Base-by-base conservation (phyloP, 2,113 vertebrate species). In the Rhineura floridana region DNA sequence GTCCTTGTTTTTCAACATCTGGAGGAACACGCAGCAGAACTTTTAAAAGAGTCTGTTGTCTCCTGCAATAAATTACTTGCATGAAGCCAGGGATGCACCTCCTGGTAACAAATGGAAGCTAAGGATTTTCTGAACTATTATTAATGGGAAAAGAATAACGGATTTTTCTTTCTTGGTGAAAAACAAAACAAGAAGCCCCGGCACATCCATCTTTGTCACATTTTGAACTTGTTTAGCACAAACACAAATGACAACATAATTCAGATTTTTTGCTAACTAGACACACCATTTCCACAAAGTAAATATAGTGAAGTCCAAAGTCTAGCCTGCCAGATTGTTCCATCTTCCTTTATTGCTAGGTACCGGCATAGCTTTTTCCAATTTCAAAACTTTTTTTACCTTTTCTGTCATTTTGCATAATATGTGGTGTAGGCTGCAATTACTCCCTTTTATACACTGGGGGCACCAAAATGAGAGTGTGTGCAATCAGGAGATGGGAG, bases 41-140 rank as follows among this genome's bases (percentile, higher is more conserved):
- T 44, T 87, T 86, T 90, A 83, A 89, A 76, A 13, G 65, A 78
- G 67, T 86, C 73, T 55, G 86, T 76, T 91, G 62, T 90, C 80
- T 91, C 87, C 79, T 84, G 70, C 92, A 92, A 93, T 91, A 91
- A 93, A 94, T 89, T 92, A 87, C 59, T 81, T 91, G 33, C 65
- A 33, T 87, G 44, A 88, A 93, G 69, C 82, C 83, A 87, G 76
- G 50, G 87, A 83, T 81, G 82, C 0, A 0, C 81, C 44, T 75
- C 25, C 65, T 90, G 55, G 73, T 85, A 92, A 65, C 30, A 94
- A 93, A 93, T 85, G 48, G 73, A 89, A 92, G 44, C 36, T 77
- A 52, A 88, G 67, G 67, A 85, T 91, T 93, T 94, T 73, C 83
- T 89, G 84, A 91, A 70, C 65, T 88, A 87, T 91, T 90, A 90